A percentile compares a stretch with the other conserved stretches of the same genome.
These are phyloP conservation scores for Callinectes sapidus DNA, from an alignment of 2,888 invertebrate species.

Conservation along the genomic window DNA sequence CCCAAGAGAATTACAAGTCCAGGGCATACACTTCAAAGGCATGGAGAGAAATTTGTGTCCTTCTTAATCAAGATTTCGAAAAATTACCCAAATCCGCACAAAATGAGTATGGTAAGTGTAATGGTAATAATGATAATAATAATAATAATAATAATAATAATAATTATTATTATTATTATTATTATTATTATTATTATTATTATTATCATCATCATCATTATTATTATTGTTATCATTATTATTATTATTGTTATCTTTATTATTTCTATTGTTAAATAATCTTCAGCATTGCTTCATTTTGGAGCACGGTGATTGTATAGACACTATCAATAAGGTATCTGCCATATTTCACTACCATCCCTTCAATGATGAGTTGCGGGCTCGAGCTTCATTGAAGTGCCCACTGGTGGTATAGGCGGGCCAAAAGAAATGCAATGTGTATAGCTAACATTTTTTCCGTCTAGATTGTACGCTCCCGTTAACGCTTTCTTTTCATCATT, in stretches of 20 bases:
- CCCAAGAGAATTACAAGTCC: background rate
- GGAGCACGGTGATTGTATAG: background rate
- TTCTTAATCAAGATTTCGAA: background rate
- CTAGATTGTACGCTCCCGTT: too few species aligned
- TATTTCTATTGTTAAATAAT: too few species aligned
- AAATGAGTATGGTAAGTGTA: constrained; percentile 20
- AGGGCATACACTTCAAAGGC: background rate
- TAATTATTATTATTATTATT: too few species aligned
- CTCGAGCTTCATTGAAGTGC: constrained; percentile 33
- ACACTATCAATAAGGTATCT: background rate
- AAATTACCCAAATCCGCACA: background rate
- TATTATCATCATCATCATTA: too few species aligned
- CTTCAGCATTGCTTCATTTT: too few species aligned
- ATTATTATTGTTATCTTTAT: too few species aligned
- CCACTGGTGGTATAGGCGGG: constrained; percentile 40
- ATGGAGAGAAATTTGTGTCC: background rate
- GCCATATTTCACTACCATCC: constrained; percentile 42
- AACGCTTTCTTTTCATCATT: background rate
- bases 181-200: too few species aligned
- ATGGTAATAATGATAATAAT: background rate
- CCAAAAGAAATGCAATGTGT: background rate
- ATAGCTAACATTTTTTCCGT: too few species aligned
- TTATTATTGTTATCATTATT: too few species aligned
- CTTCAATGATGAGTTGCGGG: constrained; percentile 24
- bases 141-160: too few species aligned